Conservation (phyloP, 1,140 invertebrate species). For the Dendrolimus punctatus region DNA sequence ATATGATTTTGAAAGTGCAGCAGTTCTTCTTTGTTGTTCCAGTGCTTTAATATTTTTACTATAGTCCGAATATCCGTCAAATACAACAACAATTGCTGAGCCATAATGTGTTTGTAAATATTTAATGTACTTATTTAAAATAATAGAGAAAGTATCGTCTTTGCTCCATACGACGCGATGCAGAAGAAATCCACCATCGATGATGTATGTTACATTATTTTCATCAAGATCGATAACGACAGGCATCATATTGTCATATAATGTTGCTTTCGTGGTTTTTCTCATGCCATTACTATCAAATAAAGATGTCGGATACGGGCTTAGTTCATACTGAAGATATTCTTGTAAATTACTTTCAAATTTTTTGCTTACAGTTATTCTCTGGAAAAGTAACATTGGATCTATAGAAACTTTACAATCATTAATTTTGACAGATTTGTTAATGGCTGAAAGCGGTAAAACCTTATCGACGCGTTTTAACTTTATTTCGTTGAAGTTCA, state of each 20-base stretch:
- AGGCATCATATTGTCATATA: conserved; percentile 38
- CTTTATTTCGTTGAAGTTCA: conserved; percentile 33
- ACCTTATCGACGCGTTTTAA: conserved; percentile 28
- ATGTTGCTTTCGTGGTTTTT: conserved; percentile 44
- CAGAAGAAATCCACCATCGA: conserved; percentile 30
- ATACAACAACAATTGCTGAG: conserved; percentile 30
- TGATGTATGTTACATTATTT: conserved; percentile 39
- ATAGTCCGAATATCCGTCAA: conserved; percentile 33
- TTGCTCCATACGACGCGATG: conserved; percentile 21
- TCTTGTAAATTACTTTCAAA: conserved; percentile 36
- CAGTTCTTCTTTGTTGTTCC: conserved; percentile 30
- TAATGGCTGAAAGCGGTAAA: conserved; percentile 23
- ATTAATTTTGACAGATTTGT: conserved; percentile 29
- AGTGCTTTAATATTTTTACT: conserved; percentile 25
- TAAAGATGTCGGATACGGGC: conserved; percentile 45
- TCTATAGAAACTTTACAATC: conserved; percentile 38
- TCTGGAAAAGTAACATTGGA: conserved; percentile 49
- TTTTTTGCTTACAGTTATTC: conserved; percentile 41
- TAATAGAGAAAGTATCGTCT: conserved; percentile 22
- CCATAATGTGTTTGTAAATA: conserved; percentile 25
- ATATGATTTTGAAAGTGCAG: conserved; percentile 24
- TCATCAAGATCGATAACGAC: conserved; percentile 30
- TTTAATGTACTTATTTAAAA: conserved; percentile 23
- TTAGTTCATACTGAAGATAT: conserved; percentile 53
- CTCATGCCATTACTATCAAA: conserved; percentile 53